Base-by-base conservation (phyloP, 1,140 invertebrate species). In the Drosophila repletoides region DNA sequence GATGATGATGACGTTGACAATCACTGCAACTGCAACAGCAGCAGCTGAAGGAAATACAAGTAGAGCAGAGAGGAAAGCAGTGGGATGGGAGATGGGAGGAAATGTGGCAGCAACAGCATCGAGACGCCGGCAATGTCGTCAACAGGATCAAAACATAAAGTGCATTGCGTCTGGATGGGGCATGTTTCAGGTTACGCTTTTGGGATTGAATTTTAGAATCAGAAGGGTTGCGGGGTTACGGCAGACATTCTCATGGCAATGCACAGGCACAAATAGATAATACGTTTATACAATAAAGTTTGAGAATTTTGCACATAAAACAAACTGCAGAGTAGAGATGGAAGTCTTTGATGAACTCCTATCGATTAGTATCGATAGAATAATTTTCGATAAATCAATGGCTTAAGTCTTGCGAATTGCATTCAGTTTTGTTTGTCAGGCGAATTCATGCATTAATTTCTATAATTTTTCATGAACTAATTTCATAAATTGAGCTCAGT, bases 71-170 rank as follows among this genome's bases (percentile, higher is more conserved):
- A 40, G 9, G 1, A 9, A 3, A 48, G 15, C 45, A 48, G 7
- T n/a, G 14, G 19, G 9, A 33, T 9, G 2, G 6, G 17, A 33
- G 10, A 15, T n/a, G 45, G 19, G 1, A 14, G 31, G 9, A 36
- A 1, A 9, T 26, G 15, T 6, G 10, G 36, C n/a, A 29, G 26
- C 17, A 45, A 41, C 60, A 59, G 22, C 51, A 46, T 72, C 38
- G 60, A 79, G 64, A 53, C 48, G 41, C 17, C 69, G 75, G 66
- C 80, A 60, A 41, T 59, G 55, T 48, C 63, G 53, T 64, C 77
- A 77, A 52, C 36, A 84, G 69, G 40, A 76, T 52, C 46, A 63
- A 64, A 43, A 86, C 79, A 86, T 83, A 79, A 84, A 86, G 75
- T 86, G 75, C 79, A 83, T 68, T 84, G 74, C 59, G 77, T 79